phyloP scores from a whole-genome alignment of 2,113 vertebrate species.

The Pungitius pungitius region DNA sequence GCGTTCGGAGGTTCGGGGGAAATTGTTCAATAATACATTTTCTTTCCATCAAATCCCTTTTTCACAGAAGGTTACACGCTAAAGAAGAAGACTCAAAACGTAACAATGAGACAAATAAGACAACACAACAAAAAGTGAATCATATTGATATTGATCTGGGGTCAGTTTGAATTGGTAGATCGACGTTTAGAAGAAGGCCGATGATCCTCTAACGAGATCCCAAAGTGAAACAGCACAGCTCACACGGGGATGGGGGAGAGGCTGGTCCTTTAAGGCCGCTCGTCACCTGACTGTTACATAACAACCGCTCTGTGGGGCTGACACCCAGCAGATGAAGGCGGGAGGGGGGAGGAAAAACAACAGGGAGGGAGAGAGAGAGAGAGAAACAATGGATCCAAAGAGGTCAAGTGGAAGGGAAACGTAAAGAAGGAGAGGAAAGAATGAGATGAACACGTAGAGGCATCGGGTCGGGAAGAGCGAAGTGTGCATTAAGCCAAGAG shows the following conservation, averaged over 20 bases:
- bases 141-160: too few species aligned
- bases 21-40: too few species aligned
- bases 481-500: constrained; percentile 25
- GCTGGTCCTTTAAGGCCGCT: constrained; percentile 55
- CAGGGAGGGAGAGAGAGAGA: constrained; percentile 2
- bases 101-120: too few species aligned
- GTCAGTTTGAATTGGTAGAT: too few species aligned
- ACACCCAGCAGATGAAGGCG: constrained; percentile 60
- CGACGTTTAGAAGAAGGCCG: too few species aligned
- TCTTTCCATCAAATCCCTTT: too few species aligned
- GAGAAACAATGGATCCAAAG: constrained; percentile 27
- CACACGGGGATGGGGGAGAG: not conserved
- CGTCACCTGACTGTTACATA: constrained; percentile 76
- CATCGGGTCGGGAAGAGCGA: not conserved
- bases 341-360: constrained; percentile 21
- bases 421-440: not conserved
- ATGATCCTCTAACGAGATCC: constrained; percentile 12
- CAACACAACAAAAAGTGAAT: too few species aligned
- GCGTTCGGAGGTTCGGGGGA: too few species aligned
- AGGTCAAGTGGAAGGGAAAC: constrained; percentile 5
- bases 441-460: not conserved
- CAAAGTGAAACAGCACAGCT: not conserved
- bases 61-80: too few species aligned
- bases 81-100: too few species aligned
- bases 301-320: constrained; percentile 59